phyloP scores from a whole-genome alignment of 2,888 invertebrate genomes.

The Xylocampa areola region DNA sequence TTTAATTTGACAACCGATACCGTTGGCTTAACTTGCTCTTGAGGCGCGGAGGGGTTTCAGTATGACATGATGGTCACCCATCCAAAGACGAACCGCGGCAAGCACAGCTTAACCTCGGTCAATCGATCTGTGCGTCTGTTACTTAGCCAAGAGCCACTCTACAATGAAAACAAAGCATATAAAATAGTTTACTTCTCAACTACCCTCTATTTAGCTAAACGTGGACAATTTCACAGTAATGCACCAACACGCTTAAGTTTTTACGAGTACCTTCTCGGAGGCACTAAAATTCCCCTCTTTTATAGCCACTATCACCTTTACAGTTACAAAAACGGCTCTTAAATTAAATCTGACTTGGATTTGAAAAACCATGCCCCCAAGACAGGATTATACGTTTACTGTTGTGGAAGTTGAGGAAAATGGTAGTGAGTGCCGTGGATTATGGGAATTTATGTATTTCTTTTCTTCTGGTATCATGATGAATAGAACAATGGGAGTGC shows the following conservation, averaged over 20 bases:
- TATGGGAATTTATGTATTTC: not conserved
- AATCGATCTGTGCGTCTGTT: not conserved
- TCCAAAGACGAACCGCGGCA: no score
- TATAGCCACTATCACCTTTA: conserved; percentile 32
- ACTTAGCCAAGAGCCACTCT: not conserved
- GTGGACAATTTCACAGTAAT: conserved; percentile 28
- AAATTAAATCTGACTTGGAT: conserved; percentile 32
- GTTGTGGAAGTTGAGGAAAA: conserved; percentile 4
- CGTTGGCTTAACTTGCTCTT: no score
- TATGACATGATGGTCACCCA: no score
- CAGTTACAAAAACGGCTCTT: conserved; percentile 37
- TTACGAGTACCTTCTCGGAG: conserved; percentile 25
- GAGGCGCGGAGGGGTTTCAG: no score
- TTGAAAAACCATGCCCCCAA: conserved; percentile 31
- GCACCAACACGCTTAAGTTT: conserved; percentile 30
- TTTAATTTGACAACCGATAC: no score
- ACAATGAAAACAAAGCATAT: conserved; percentile 4
- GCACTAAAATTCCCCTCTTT: conserved; percentile 24
- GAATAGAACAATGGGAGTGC: no score
- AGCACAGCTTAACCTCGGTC: no score
- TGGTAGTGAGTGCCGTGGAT: no score
- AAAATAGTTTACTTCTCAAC: conserved; percentile 1
- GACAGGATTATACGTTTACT: not conserved
- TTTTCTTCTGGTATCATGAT: no score
- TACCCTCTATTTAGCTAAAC: conserved; percentile 43